Evolutionary conservation across 2,797 vertebrate genomes (phyloP).

Genomic region (Oceanodroma leucorhoa): DNA sequence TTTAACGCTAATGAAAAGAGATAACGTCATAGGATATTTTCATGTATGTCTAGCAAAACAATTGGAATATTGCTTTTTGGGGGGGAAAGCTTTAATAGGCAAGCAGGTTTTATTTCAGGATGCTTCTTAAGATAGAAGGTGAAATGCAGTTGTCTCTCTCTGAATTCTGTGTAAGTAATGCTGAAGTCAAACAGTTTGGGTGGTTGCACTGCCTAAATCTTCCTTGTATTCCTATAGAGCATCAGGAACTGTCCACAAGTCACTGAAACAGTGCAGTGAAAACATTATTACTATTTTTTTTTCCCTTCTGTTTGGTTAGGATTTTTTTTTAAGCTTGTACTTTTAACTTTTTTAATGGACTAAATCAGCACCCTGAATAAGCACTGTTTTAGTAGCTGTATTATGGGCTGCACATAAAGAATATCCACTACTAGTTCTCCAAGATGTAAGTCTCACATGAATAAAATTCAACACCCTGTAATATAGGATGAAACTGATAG

Average conservation of each 20-base stretch:
- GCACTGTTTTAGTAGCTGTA: conserved; percentile 17
- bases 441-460: conserved; percentile 7
- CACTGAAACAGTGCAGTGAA: conserved; percentile 20
- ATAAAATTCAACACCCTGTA: conserved; percentile 57
- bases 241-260: not conserved
- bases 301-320: not conserved
- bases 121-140: conserved; percentile 21
- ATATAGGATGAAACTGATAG: conserved; percentile 55
- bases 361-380: conserved; percentile 9
- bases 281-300: not conserved
- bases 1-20: not conserved
- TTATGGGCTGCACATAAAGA: conserved; percentile 28
- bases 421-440: conserved; percentile 28
- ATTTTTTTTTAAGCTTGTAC: not conserved
- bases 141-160: conserved; percentile 1
- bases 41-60: not conserved
- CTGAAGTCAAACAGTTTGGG: not conserved
- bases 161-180: conserved; percentile 29
- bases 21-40: not conserved
- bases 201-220: conserved; percentile 54
- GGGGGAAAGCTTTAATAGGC: not conserved
- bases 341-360: conserved; percentile 44
- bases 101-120: conserved; percentile 43
- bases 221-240: not conserved
- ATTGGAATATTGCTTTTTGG: not conserved